Percentiles rank a stretch among this genome's conserved stretches.
Conservation (phyloP, 2,888 invertebrate genomes). For the Eremobia ochroleuca region DNA sequence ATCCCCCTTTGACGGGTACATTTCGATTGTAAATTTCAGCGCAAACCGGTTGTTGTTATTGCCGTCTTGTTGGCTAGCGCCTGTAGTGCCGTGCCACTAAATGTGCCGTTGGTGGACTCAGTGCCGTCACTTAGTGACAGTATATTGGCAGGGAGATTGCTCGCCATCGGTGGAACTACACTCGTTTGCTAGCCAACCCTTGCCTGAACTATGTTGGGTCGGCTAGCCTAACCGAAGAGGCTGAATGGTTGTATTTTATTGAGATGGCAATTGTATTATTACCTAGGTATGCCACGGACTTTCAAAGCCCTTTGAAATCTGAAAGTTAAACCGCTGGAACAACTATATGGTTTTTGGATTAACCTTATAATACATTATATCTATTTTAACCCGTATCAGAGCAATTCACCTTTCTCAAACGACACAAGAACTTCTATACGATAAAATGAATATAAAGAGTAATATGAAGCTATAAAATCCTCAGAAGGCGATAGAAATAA, state of each 20-base stretch:
- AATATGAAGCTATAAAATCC: no score
- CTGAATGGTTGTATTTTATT: background rate
- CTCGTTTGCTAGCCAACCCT: conserved; percentile 7
- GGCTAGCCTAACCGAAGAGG: background rate
- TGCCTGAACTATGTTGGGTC: conserved; percentile 10
- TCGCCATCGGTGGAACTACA: background rate
- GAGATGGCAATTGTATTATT: background rate
- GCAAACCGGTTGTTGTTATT: conserved; percentile 72
- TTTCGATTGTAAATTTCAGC: conserved; percentile 81
- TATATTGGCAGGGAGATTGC: conserved; percentile 44
- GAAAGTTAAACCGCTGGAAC: background rate
- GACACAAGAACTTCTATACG: no score
- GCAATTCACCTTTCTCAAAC: background rate
- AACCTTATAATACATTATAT: background rate
- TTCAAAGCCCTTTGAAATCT: background rate
- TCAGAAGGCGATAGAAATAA: no score
- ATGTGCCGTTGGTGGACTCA: conserved; percentile 29
- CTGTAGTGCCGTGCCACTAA: conserved; percentile 39
- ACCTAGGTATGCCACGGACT: no score
- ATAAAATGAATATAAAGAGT: no score
- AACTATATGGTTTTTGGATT: no score
- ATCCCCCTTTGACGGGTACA: conserved; percentile 70
- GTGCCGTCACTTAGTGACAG: conserved; percentile 48
- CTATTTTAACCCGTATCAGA: background rate
- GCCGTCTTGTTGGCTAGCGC: conserved; percentile 63